phyloP scores from a whole-genome alignment of 2,113 vertebrate species.

The Eidolon helvum region DNA sequence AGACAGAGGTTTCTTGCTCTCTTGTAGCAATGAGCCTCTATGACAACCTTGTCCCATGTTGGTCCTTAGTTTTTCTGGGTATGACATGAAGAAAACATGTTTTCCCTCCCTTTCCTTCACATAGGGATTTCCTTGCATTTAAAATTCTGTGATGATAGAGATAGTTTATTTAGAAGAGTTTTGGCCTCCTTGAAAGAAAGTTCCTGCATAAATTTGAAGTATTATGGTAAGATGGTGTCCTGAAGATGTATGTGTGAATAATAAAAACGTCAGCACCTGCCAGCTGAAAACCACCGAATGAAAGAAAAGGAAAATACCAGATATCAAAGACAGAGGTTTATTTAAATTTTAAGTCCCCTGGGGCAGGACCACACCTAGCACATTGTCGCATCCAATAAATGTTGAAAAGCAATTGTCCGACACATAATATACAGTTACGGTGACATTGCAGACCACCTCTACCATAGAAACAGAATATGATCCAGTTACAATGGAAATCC shows the following conservation, averaged over 20 bases:
- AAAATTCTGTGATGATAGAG: constrained; percentile 55
- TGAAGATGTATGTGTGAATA: constrained; percentile 72
- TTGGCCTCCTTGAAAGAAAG: constrained; percentile 56
- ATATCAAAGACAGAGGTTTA: constrained; percentile 73
- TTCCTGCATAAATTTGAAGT: constrained; percentile 74
- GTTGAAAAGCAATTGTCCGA: constrained; percentile 31
- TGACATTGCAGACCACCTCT: background rate
- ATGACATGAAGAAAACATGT: background rate
- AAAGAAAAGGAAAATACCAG: constrained; percentile 70
- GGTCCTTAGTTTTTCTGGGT: background rate
- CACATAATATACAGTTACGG: constrained; percentile 43
- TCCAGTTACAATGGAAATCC: background rate
- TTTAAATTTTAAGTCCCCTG: constrained; percentile 62
- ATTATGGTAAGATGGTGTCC: constrained; percentile 58
- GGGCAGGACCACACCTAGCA: constrained; percentile 67
- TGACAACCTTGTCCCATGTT: background rate
- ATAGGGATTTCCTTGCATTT: background rate
- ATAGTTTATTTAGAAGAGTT: constrained; percentile 66
- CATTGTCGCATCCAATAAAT: constrained; percentile 67
- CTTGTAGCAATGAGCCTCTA: background rate
- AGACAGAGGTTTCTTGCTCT: background rate
- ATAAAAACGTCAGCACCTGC: constrained; percentile 79
- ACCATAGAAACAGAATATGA: background rate
- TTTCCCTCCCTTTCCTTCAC: background rate
- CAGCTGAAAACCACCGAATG: constrained; percentile 48